Evolutionary conservation across 2,888 invertebrate genomes (phyloP), one percentile per base, ranked within the genome.

Genomic region (Busseola fusca): DNA sequence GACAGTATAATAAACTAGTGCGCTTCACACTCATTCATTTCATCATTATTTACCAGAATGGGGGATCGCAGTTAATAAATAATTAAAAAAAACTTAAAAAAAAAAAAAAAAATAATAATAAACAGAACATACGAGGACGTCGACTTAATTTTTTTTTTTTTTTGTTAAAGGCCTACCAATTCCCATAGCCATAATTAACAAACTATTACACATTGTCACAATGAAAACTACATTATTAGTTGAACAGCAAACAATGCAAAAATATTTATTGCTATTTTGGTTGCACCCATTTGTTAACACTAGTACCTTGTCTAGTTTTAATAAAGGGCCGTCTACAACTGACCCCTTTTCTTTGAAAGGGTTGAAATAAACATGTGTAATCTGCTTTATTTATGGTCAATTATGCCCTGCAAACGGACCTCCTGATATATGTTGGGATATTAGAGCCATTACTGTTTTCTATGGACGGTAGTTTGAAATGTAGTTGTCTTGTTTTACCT

Each of bases 361-460:
- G 88, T 84, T 88, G 87, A 88, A 90, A 91, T 89, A 89, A 92
- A 95, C 94, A 94, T 91, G 89, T 94, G 93, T 94, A 91, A 92
- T 93, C 88, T 89, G 58, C 88, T 87, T 94, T 94, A 95, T 95
- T 94, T 94, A 95, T 95, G 95, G 94, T 93, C 94, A 95, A 95
- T 95, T 95, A 95, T 93, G 93, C 93, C 91, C 88, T 86, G 87
- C 84, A 87, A 91, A 93, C 85, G 91, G 90, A 90, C 90, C 80
- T 88, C 83, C 85, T 86, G 86, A 88, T 90, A 92, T 91, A 91
- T 91, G 86, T 86, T 81, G 88, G 91, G 87, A 85, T 90, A 92
- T 93, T 91, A 92, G 87, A 80, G 82, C 72, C 81, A 84, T 88
- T 86, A 88, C 82, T 86, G 84, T 91, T 90, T 88, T 91, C 91